phyloP scores from a whole-genome alignment of 2,888 invertebrate genomes.

The Oxystoma pomonae region DNA sequence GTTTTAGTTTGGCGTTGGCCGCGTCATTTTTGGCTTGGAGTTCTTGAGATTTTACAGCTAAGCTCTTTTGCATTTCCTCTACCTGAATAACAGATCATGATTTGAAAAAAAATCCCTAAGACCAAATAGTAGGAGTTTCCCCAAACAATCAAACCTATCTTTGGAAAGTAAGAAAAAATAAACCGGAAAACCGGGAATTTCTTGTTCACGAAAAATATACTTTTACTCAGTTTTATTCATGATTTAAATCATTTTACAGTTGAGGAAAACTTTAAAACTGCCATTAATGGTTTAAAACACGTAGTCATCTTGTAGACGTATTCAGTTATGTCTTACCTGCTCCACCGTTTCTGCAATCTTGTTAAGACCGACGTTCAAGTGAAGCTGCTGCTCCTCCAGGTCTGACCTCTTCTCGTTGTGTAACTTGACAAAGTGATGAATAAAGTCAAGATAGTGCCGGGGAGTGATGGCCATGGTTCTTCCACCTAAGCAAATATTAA shows the following conservation, averaged over 20 bases:
- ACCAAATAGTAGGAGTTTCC: no score
- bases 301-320: no score
- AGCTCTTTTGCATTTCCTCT: slow-evolving; percentile 97
- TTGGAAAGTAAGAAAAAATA: no score
- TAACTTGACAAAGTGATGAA: slow-evolving; percentile 97
- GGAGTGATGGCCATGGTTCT: slow-evolving; percentile 98
- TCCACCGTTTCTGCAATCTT: slow-evolving; percentile 99
- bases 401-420: slow-evolving; percentile 96
- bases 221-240: no score
- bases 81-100: slow-evolving; percentile 59
- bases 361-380: slow-evolving; percentile 95
- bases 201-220: no score
- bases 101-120: no score
- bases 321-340: no score
- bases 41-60: slow-evolving; percentile 94
- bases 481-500: slow-evolving; percentile 49
- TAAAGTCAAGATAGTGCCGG: slow-evolving; percentile 96
- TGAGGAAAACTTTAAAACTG: no score
- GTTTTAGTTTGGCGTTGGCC: slow-evolving; percentile 97
- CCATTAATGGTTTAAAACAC: no score
- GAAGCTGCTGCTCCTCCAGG: slow-evolving; percentile 97
- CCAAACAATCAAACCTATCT: no score
- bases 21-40: slow-evolving; percentile 97
- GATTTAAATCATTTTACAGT: no score
- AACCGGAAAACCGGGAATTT: no score